Evolutionary conservation across 2,888 invertebrate species (phyloP), one percentile per base, ranked within the genome.

Genomic region (Folsomia manolachei): DNA sequence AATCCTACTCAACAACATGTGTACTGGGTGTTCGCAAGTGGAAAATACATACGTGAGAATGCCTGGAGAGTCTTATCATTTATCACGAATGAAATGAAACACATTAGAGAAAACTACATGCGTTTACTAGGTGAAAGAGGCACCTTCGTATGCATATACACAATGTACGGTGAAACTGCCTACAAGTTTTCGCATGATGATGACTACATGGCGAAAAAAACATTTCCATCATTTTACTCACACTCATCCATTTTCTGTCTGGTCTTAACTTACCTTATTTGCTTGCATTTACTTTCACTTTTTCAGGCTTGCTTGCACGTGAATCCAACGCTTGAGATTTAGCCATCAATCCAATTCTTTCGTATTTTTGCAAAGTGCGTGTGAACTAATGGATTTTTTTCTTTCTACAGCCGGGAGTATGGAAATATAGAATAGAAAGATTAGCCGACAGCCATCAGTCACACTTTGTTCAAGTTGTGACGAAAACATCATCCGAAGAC

Each of bases 381-480:
- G n/a, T n/a, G n/a, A 39, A 39, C 39, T 39, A 39, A 39, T 39
- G 18, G 4, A 56, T n/a, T 56, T 14, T 56, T 21, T 56, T 21
- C 7, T 14, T 14, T 56, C 7, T 56, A 51, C 72, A 80, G 80
- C 78, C 79, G 9, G 80, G 80, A 19, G 79, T 80, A 62, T 80
- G 80, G 80, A 71, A 78, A 51, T 80, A 80, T 70, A 71, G 79
- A 64, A 80, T 80, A 60, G 80, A 80, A 72, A 75, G 80, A 73
- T 75, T 80, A 60, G 80, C 79, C 23, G 80, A 80, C 78, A 76
- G 76, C 64, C 80, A 80, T 76, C 80, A 80, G 75, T 77, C 76
- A 69, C 79, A 79, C 69, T 79, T 77, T 65, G 74, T 78, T 21
- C 78, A 79, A 39, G 80, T 80, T 68, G 79, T 80, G 75, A 79